Percentiles rank a stretch among this genome's conserved stretches.
phyloP scores from a whole-genome alignment of 1,140 invertebrate species.

The Drosophila bocki region DNA sequence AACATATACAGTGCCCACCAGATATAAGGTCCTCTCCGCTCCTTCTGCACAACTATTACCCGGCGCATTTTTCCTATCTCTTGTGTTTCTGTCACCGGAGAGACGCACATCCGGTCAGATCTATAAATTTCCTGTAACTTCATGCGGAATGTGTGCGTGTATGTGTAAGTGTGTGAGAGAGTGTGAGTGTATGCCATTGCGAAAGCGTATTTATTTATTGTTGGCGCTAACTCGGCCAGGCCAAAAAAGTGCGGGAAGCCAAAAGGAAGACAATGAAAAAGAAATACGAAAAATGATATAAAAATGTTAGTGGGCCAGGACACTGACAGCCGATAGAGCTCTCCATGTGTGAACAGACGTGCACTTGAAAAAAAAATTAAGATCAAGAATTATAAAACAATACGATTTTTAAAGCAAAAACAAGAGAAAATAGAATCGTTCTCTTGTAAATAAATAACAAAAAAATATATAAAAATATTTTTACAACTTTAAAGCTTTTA shows the following conservation, averaged over 20 bases:
- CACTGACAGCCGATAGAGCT: constrained; percentile 57
- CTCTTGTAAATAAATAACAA: too few species aligned
- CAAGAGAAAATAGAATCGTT: too few species aligned
- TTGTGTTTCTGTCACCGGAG: constrained; percentile 73
- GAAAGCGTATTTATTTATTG: constrained; percentile 78
- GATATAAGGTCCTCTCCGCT: constrained; percentile 38
- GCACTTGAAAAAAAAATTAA: constrained; percentile 29
- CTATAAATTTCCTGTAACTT: constrained; percentile 76
- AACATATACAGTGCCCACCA: constrained; percentile 26
- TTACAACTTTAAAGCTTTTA: background rate
- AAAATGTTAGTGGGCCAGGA: constrained; percentile 64
- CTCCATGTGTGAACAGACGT: constrained; percentile 19
- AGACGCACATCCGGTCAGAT: constrained; percentile 80
- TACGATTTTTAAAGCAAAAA: too few species aligned
- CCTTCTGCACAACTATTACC: constrained; percentile 34
- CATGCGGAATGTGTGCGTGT: constrained; percentile 20
- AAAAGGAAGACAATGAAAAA: constrained; percentile 59
- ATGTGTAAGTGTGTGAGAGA: too few species aligned
- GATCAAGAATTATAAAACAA: too few species aligned
- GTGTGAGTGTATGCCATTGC: constrained; percentile 54
- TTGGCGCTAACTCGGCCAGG: constrained; percentile 76
- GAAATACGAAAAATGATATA: constrained; percentile 75
- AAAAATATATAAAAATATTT: too few species aligned
- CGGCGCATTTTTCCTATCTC: constrained; percentile 44
- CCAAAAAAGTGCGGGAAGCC: constrained; percentile 62